phyloP scores from a whole-genome alignment of 2,888 invertebrate species.

The Tetranychus piercei region DNA sequence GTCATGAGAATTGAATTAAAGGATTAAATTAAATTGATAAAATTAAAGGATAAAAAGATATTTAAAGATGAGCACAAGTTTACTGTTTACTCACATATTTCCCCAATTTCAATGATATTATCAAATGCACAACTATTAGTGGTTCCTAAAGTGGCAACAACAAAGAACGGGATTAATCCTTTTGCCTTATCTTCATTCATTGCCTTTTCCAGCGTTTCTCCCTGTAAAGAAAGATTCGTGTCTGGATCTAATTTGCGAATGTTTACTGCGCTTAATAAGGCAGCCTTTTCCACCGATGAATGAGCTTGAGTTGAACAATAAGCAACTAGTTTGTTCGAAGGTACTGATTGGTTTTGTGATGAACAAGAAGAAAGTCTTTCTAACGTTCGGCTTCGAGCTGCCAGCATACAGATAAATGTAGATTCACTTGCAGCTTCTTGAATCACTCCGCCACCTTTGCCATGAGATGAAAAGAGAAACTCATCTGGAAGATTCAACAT shows the following conservation, averaged over 20 bases:
- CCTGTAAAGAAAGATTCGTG: constrained; percentile 42
- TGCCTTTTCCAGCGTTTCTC: constrained; percentile 46
- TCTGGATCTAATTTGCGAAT: constrained; percentile 54
- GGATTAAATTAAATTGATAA: background rate
- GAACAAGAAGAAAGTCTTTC: constrained; percentile 9
- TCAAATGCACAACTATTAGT: constrained; percentile 95
- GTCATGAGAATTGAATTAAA: background rate
- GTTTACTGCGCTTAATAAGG: constrained; percentile 65
- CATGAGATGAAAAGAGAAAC: constrained; percentile 43
- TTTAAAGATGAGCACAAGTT: too few relatives aligned
- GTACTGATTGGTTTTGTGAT: constrained; percentile 18
- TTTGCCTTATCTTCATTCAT: constrained; percentile 71
- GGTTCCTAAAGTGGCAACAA: constrained; percentile 79
- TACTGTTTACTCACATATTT: constrained; percentile 45
- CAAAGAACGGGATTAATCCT: constrained; percentile 89
- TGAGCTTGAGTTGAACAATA: constrained; percentile 54
- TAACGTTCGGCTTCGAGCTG: constrained; percentile 36
- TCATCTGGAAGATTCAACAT: constrained; percentile 66
- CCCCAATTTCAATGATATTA: constrained; percentile 68
- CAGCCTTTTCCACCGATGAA: constrained; percentile 78
- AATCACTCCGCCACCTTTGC: constrained; percentile 32
- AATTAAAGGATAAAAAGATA: background rate
- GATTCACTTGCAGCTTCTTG: constrained; percentile 79
- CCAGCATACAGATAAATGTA: constrained; percentile 58
- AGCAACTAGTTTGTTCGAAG: constrained; percentile 42